Evolutionary conservation across 2,888 invertebrate species (phyloP), one percentile per base, ranked within the genome.

Genomic region (Xestia c-nigrum): DNA sequence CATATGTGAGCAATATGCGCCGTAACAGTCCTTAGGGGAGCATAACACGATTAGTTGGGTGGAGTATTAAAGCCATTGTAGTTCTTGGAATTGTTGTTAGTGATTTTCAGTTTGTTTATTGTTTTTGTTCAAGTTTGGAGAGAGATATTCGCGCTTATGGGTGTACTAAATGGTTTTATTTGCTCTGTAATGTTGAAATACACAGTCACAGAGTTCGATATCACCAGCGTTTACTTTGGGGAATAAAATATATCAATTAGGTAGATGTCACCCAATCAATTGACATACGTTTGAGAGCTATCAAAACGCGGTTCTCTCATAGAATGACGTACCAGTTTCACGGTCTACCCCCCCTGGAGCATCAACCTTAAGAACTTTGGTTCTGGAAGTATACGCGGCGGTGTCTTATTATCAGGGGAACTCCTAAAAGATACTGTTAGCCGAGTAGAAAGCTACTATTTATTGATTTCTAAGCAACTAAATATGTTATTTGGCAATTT

Each of bases 1-100:
- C 90, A 89, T 89, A 85, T 88, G 85, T 88, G 78, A 81, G 81
- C 85, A 75, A 78, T 82, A 75, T 71, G 69, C 67, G 59, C 72
- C 43, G 66, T 76, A 78, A 83, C 68, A 78, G 74, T 73, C 82
- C 78, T 75, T 24, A 59, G 74, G 71, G 86, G n/a, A 43, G 72
- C 81, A 82, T 85, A 77, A 78, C 52, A 71, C 72, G 72, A 85
- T 85, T 84, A 84, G 76, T 76, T 65, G 81, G 70, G 71, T 73
- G 66, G 70, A 59, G 61, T 31, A 64, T 85, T 61, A 68, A 3
- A 43, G 61, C 74, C 31, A 70, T 72, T 81, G 67, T 81, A 64
- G 61, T 72, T 70, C 66, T 67, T 80, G 55, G 40, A 59, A 79
- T 70, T 68, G 61, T 71, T 81, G 63, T 83, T 57, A 73, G 69